Conservation (phyloP, 2,797 vertebrate species). For the Amniataba percoides region DNA sequence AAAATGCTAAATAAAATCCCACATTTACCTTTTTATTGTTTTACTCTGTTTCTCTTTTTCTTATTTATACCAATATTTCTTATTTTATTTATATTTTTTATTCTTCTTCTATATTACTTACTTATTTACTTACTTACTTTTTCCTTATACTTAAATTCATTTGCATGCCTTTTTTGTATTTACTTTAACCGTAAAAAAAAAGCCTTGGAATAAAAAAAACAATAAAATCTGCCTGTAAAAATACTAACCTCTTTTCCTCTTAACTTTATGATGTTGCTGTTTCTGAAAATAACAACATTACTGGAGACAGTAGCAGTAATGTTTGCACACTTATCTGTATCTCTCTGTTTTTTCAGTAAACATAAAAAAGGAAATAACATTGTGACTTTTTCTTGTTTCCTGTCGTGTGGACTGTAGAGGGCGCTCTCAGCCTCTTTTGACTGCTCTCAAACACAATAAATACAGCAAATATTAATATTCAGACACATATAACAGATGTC, state of each 20-base stretch:
- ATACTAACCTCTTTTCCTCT: neutral
- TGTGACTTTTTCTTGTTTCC: neutral
- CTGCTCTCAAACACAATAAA: neutral
- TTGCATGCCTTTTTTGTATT: no score
- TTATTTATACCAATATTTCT: neutral
- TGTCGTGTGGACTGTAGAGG: constrained; percentile 1
- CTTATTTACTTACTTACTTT: neutral
- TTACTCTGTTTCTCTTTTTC: neutral
- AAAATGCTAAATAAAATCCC: neutral
- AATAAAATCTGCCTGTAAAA: neutral
- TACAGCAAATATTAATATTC: neutral
- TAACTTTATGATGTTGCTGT: neutral
- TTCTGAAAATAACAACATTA: neutral
- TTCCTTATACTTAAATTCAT: no score
- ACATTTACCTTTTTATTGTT: neutral
- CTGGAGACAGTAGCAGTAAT: no score
- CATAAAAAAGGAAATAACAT: fast-evolving
- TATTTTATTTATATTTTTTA: neutral
- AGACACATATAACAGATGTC: neutral
- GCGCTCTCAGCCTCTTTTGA: constrained; percentile 5
- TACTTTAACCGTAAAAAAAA: no score
- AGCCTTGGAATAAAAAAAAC: neutral
- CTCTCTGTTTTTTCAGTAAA: neutral
- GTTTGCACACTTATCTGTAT: neutral
- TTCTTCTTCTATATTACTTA: neutral